Evolutionary conservation across 2,113 vertebrate genomes (phyloP).

Genomic region (Hippocampus mohnikei): DNA sequence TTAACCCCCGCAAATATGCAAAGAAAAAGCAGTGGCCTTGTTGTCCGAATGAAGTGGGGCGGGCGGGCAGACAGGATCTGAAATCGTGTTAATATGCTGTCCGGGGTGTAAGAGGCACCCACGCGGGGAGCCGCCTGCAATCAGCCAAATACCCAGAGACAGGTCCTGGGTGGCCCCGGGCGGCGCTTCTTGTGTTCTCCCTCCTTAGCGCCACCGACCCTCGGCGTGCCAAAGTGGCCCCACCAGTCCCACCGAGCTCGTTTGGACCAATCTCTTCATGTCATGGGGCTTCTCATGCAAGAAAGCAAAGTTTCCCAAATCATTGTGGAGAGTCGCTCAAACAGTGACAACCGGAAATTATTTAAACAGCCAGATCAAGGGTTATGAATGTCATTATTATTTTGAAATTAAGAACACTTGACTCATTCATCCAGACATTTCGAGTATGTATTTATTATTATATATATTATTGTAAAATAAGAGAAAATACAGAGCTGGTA

Average conservation of each 20-base stretch:
- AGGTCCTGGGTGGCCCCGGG: slow-evolving; percentile 73
- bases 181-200: slow-evolving; percentile 51
- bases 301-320: slow-evolving; percentile 35
- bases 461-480: neutral
- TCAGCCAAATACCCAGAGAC: slow-evolving; percentile 76
- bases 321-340: neutral
- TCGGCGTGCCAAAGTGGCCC: slow-evolving; percentile 53
- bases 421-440: neutral
- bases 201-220: slow-evolving; percentile 61
- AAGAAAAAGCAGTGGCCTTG: slow-evolving; percentile 30
- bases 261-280: slow-evolving; percentile 30
- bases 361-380: slow-evolving; percentile 5
- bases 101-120: slow-evolving; percentile 59
- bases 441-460: neutral
- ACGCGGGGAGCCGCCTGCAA: slow-evolving; percentile 52
- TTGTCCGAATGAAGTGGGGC: slow-evolving; percentile 67
- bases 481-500: neutral
- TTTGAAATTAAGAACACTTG: neutral
- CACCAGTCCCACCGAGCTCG: slow-evolving; percentile 48
- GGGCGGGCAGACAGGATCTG: slow-evolving; percentile 54
- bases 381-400: no score
- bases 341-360: slow-evolving; percentile 9
- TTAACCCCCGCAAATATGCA: neutral
- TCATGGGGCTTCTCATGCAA: slow-evolving; percentile 31
- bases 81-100: slow-evolving; percentile 84